Evolutionary conservation across 1,140 invertebrate species (phyloP).

Genomic region (Cotesia glomerata): DNA sequence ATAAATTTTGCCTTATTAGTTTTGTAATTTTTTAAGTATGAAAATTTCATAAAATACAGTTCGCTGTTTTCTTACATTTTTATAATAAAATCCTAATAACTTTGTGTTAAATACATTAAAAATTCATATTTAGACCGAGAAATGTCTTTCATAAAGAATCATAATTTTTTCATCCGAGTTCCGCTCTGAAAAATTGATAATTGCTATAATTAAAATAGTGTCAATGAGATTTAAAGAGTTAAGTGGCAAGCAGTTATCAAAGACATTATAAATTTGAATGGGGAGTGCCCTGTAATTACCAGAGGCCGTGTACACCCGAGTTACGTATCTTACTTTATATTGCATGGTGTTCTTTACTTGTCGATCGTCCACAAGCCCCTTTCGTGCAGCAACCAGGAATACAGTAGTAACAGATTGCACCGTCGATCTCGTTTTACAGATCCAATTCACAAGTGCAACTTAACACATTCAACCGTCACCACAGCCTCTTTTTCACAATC

Average conservation of each 20-base stretch:
- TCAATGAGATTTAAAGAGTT: conserved; percentile 1
- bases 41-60: no score
- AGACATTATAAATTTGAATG: conserved; percentile 47
- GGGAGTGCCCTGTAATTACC: conserved; percentile 40
- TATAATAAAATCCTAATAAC: no score
- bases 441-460: conserved; percentile 15
- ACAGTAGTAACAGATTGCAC: background rate
- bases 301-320: conserved; percentile 29
- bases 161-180: background rate
- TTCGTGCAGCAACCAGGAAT: background rate
- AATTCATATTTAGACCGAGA: no score
- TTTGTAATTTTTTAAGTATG: no score
- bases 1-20: no score
- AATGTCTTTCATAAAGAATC: no score
- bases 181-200: background rate
- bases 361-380: no score
- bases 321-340: background rate
- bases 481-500: background rate
- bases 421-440: conserved; percentile 12
- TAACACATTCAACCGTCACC: conserved; percentile 14
- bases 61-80: no score
- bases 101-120: no score
- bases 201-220: background rate
- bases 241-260: conserved; percentile 37
- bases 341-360: no score